phyloP scores from a whole-genome alignment of 2,113 vertebrate genomes.

The Furnarius figulus region DNA sequence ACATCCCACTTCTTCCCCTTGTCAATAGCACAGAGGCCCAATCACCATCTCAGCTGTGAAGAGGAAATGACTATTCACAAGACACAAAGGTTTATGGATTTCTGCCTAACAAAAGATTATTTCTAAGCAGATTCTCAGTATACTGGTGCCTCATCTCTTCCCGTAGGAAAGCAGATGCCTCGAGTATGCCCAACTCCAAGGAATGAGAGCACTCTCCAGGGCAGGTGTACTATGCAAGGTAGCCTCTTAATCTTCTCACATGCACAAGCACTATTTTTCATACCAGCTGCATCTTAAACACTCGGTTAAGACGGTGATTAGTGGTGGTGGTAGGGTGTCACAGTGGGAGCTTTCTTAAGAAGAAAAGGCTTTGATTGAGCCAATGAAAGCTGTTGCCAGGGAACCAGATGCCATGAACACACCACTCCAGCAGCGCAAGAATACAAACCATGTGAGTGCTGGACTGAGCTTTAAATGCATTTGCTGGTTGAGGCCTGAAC shows the following conservation, averaged over 20 bases:
- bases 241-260: constrained; percentile 43
- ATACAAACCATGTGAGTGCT: constrained; percentile 77
- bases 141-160: neutral
- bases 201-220: neutral
- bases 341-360: constrained; percentile 81
- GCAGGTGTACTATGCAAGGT: constrained; percentile 60
- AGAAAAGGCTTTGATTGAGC: constrained; percentile 84
- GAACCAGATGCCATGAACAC: constrained; percentile 83
- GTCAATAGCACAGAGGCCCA: constrained; percentile 62
- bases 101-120: constrained; percentile 70
- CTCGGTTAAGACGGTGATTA: constrained; percentile 78
- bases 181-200: neutral
- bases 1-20: constrained; percentile 58
- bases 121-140: constrained; percentile 7
- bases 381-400: constrained; percentile 86
- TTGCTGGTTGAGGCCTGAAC: constrained; percentile 60
- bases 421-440: constrained; percentile 76
- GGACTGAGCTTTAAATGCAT: constrained; percentile 68
- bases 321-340: constrained; percentile 77
- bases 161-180: neutral
- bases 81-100: constrained; percentile 68
- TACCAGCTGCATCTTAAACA: constrained; percentile 79
- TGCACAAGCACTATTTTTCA: constrained; percentile 64
- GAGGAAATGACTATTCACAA: constrained; percentile 69
- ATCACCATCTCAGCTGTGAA: constrained; percentile 16